Conservation (phyloP, 2,888 invertebrate genomes). For the Rhodophaea formosa region DNA sequence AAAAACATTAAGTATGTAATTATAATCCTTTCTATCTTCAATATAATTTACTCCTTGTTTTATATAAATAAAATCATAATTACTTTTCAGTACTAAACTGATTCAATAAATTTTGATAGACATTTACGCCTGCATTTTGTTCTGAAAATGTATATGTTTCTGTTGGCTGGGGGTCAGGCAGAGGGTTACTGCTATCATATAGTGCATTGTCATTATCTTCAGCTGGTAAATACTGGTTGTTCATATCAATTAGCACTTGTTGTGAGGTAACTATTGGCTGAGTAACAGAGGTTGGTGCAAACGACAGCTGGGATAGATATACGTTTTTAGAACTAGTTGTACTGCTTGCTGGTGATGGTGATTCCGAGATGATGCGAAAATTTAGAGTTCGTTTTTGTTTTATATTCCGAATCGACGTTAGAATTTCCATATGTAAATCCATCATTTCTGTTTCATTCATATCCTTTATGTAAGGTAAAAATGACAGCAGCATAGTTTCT, state of each 20-base stretch:
- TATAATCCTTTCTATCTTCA: constrained; percentile 21
- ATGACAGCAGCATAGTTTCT: constrained; percentile 25
- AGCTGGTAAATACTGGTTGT: constrained; percentile 22
- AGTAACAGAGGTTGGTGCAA: constrained; percentile 22
- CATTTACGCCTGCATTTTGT: constrained; percentile 22
- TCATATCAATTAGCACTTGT: constrained; percentile 20
- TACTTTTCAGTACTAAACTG: constrained; percentile 23
- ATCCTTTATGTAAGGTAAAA: constrained; percentile 25
- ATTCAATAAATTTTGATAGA: constrained; percentile 23
- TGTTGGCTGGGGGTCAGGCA: constrained; percentile 17
- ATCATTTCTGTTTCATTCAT: constrained; percentile 28
- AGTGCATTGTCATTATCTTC: constrained; percentile 21
- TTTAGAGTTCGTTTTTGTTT: constrained; percentile 25
- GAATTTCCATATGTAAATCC: constrained; percentile 24
- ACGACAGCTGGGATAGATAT: constrained; percentile 20
- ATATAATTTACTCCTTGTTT: constrained; percentile 22
- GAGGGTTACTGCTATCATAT: constrained; percentile 19
- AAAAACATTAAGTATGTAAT: constrained; percentile 20
- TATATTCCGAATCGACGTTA: constrained; percentile 23
- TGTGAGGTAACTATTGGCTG: constrained; percentile 23
- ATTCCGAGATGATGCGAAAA: constrained; percentile 23
- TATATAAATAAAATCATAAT: constrained; percentile 21
- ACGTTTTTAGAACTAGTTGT: constrained; percentile 21
- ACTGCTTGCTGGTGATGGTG: constrained; percentile 23
- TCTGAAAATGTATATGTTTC: neutral